Base-by-base conservation (phyloP, 2,888 invertebrate genomes). In the Globia sparganii region DNA sequence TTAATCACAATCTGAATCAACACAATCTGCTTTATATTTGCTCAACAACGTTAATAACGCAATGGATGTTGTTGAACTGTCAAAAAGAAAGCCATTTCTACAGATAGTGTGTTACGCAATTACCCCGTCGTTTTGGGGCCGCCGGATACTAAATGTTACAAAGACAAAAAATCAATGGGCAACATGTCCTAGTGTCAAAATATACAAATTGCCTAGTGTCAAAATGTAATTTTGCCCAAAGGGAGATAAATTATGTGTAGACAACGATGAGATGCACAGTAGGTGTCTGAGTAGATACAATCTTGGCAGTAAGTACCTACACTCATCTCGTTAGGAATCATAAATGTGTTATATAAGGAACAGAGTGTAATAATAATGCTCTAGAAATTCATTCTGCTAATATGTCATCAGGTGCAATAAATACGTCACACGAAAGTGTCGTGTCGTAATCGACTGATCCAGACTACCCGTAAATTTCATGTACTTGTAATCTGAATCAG, bases 281-380 rank as follows among this genome's bases (percentile, higher is more conserved):
- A 65, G 18, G 49, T 71, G 46, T 64, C 28, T 21, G 18, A 64
- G 13, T 34, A n/a, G n/a, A n/a, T n/a, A 37, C 4, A 58, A 31
- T 67, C 61, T 85, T 83, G 77, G 73, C 83, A 74, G 28, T 25
- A n/a, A n/a, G n/a, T n/a, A n/a, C n/a, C n/a, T n/a, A 53, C n/a
- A 53, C 11, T 73, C 72, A 69, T 72, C 49, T 53, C 49, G 31
- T 71, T 59, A 76, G 15, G 5, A 28, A 69, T 72, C 43, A 74
- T 70, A 71, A 71, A 81, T 77, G 6, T 49, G 64, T 62, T 80
- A 77, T 46, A 56, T 84, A 64, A 66, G 28, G 43, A 65, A 37
- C 15, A 46, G n/a, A 15, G 21, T 21, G 53, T 59, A 75, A 75
- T 75, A 61, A 74, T 64, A 53, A 75, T 40, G 43, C 49, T 69